Conservation (phyloP, 2,888 invertebrate species). For the Abrostola triplasia region DNA sequence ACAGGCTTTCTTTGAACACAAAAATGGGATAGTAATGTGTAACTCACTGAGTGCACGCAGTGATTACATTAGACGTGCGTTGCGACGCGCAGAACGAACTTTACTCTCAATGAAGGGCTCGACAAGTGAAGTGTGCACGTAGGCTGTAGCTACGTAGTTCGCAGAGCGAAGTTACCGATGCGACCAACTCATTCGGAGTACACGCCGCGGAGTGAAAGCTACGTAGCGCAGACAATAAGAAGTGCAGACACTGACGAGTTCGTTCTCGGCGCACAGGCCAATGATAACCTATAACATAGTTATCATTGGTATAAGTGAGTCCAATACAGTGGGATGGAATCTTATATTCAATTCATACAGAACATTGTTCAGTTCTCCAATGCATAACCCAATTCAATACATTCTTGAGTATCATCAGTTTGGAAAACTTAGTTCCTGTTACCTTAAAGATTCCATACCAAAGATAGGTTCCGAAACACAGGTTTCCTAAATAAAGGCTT, state of each 20-base stretch:
- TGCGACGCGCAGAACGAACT: conserved; percentile 82
- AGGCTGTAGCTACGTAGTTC: conserved; percentile 86
- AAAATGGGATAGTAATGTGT: conserved; percentile 84
- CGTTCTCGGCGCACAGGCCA: conserved; percentile 88
- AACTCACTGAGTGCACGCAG: conserved; percentile 88
- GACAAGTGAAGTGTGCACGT: conserved; percentile 84
- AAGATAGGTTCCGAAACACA: conserved; percentile 39
- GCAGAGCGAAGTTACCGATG: conserved; percentile 85
- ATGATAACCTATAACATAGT: conserved; percentile 89
- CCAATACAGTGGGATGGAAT: conserved; percentile 79
- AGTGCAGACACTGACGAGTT: conserved; percentile 88
- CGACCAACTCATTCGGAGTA: conserved; percentile 83
- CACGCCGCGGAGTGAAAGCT: conserved; percentile 87
- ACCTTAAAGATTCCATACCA: conserved; percentile 74
- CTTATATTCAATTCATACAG: conserved; percentile 58
- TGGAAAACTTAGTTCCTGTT: conserved; percentile 17
- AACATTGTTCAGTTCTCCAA: conserved; percentile 9
- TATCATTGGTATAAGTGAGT: conserved; percentile 87
- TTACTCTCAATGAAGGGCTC: conserved; percentile 84
- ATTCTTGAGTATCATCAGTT: conserved; percentile 15
- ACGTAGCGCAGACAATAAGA: conserved; percentile 88
- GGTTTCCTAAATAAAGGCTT: conserved; percentile 10
- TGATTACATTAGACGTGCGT: conserved; percentile 85
- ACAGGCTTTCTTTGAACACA: conserved; percentile 76
- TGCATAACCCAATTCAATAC: conserved; percentile 17